These are phyloP conservation scores for Choreutis nemorana DNA, from an alignment of 2,888 invertebrate genomes.

Conservation along the genomic window DNA sequence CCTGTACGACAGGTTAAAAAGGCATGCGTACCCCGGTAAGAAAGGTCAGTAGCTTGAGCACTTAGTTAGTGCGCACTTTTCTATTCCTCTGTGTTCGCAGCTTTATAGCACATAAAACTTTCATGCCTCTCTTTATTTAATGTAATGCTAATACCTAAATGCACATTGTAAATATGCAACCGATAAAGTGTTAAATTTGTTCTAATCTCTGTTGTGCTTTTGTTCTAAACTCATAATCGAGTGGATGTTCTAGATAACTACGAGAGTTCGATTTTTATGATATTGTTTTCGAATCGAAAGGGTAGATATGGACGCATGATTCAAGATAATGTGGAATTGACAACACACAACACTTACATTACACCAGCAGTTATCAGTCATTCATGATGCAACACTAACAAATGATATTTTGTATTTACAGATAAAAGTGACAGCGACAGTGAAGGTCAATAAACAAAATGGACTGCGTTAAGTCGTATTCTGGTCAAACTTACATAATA, in stretches of 20 bases:
- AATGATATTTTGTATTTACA: conserved; percentile 56
- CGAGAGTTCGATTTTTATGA: no score
- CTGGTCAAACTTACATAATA: conserved; percentile 64
- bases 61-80: conserved; percentile 44
- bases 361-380: no score
- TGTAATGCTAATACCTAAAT: no score
- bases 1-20: conserved; percentile 92
- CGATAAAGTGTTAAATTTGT: no score
- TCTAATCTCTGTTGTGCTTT: no score
- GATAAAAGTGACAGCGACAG: conserved; percentile 95
- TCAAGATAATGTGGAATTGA: no score
- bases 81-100: neutral
- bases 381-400: conserved; percentile 14
- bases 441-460: conserved; percentile 80
- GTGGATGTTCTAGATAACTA: no score
- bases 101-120: neutral
- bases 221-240: no score
- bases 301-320: no score
- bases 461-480: conserved; percentile 54
- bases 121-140: neutral
- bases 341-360: no score
- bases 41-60: conserved; percentile 79
- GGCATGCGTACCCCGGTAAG: conserved; percentile 92
- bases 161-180: no score
- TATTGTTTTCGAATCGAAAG: no score